phyloP scores from a whole-genome alignment of 1,140 invertebrate genomes.

The Drosophila albomicans region DNA sequence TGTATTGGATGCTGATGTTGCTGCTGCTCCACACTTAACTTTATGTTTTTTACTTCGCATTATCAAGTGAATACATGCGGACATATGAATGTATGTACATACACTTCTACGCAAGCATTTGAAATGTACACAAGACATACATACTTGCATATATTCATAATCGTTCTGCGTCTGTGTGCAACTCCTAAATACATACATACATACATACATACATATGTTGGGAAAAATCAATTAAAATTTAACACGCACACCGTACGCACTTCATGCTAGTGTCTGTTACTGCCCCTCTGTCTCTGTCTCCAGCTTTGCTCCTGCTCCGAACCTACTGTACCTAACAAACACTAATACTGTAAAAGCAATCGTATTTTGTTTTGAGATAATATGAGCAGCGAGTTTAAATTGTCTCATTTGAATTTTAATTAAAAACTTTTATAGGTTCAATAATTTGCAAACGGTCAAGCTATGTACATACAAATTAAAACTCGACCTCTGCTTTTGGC shows the following conservation, averaged over 20 bases:
- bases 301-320: background rate
- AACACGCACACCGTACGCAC: slow-evolving; percentile 63
- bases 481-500: slow-evolving; percentile 2
- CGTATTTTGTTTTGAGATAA: slow-evolving; percentile 32
- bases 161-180: slow-evolving; percentile 18
- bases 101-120: background rate
- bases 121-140: no score
- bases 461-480: slow-evolving; percentile 37
- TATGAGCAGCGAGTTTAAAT: slow-evolving; percentile 61
- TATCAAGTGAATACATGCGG: slow-evolving; percentile 50
- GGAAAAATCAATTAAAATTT: slow-evolving; percentile 83
- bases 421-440: slow-evolving; percentile 80
- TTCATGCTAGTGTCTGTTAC: slow-evolving; percentile 26
- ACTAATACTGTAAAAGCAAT: slow-evolving; percentile 3
- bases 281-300: background rate
- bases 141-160: background rate
- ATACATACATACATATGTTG: slow-evolving; percentile 41
- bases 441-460: slow-evolving; percentile 62
- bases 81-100: background rate
- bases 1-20: slow-evolving; percentile 61
- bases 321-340: slow-evolving; percentile 33
- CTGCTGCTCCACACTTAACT: slow-evolving; percentile 54
- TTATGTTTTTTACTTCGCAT: slow-evolving; percentile 18
- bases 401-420: slow-evolving; percentile 80
- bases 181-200: slow-evolving; percentile 39